Base-by-base conservation (phyloP, 2,113 vertebrate genomes). In the Tragulus kanchil region DNA sequence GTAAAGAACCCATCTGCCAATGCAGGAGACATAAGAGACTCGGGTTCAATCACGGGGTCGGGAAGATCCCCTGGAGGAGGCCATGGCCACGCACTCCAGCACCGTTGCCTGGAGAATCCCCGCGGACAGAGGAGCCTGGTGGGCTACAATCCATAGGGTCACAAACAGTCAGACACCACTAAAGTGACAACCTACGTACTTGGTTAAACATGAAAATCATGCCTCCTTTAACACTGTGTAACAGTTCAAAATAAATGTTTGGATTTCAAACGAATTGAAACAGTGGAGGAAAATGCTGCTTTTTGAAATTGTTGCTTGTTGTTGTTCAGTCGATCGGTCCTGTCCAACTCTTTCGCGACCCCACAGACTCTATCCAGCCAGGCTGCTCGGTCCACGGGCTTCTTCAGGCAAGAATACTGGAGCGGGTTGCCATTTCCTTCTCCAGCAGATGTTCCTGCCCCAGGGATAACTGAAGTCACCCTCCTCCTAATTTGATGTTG, bases 211-310 rank as follows among this genome's bases (percentile, higher is more conserved):
- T 82, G 65, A 90, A 97, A 93, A 71, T 8, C 21, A 16, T 13
- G 36, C 21, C 52, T 84, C 61, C 61, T 89, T 81, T 58, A 69
- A 77, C 13, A 69, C 14, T 78, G 75, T 4, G 10, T 5, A 79
- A 83, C 11, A 52, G 88, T 75, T 88, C 25, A 69, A 77, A 97
- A 69, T 62, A 92, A 62, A 85, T 16, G 54, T 91, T 50, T 89
- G 45, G 54, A 64, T 45, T 21, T n/a, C 61, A 78, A 45, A 77
- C 64, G 31, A 59, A 56, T 61, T 9, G n/a, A 83, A 89, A 89
- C 14, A 59, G 26, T 19, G 56, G 21, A 31, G 25, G 12, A 75
- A 58, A 31, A 26, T 28, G 65, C 12, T 42, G 48, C 67, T 86
- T 86, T 45, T 54, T 86, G 64, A 62, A 65, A 69, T 11, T 71